Evolutionary conservation across 2,797 vertebrate genomes (phyloP).

Genomic region (Neostethus bicornis): DNA sequence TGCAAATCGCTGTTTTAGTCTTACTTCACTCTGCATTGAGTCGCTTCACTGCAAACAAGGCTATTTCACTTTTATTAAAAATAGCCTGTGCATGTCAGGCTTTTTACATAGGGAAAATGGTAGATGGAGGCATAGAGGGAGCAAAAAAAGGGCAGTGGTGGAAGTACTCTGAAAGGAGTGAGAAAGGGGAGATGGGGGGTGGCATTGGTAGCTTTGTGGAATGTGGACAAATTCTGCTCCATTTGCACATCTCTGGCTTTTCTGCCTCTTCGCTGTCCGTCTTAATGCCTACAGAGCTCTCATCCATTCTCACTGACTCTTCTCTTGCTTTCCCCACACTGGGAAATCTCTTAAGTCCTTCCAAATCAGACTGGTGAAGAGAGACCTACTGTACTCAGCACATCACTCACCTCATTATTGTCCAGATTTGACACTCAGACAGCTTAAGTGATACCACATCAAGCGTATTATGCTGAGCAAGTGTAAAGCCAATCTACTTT

Average conservation of each 20-base stretch:
- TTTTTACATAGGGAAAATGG: conserved; percentile 59
- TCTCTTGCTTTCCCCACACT: conserved; percentile 24
- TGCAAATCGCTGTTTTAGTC: conserved; percentile 81
- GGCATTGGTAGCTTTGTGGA: conserved; percentile 43
- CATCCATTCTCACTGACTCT: conserved; percentile 29
- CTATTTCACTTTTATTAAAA: conserved; percentile 77
- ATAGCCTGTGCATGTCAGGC: conserved; percentile 74
- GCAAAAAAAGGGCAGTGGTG: not conserved
- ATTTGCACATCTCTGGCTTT: conserved; percentile 62
- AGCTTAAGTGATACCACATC: conserved; percentile 43
- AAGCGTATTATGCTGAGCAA: conserved; percentile 31
- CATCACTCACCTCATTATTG: conserved; percentile 64
- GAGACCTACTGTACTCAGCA: conserved; percentile 59
- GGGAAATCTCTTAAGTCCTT: conserved; percentile 57
- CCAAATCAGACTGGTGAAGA: conserved; percentile 40
- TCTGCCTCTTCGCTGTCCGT: conserved; percentile 43
- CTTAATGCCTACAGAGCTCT: conserved; percentile 57
- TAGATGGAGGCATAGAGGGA: conserved; percentile 37
- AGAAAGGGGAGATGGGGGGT: conserved; percentile 1
- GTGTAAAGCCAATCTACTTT: conserved; percentile 30
- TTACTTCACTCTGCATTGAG: conserved; percentile 66
- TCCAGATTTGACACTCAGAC: conserved; percentile 52
- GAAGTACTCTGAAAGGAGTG: conserved; percentile 26
- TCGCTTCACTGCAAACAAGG: conserved; percentile 63
- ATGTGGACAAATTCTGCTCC: conserved; percentile 58